Evolutionary conservation across 23 tunicate genomes (phyloP).

Genomic region (Ascidia mentula): DNA sequence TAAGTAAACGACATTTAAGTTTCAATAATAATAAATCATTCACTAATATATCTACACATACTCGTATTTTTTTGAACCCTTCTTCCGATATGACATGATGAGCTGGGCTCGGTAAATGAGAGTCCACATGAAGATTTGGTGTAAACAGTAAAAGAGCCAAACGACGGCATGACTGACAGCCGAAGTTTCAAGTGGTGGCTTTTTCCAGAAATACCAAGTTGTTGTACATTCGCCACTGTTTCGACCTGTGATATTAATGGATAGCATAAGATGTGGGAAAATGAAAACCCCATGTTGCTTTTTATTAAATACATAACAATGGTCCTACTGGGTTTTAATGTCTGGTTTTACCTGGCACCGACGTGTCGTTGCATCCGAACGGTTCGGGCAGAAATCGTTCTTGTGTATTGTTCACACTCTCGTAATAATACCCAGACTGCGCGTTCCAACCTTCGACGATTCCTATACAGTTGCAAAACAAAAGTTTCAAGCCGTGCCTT

Average conservation of each 20-base stretch:
- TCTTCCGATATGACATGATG: background rate
- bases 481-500: no score
- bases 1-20: background rate
- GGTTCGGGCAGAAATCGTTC: slow-evolving; percentile 80
- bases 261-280: no score
- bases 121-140: slow-evolving; percentile 59
- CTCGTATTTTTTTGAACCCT: background rate
- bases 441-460: slow-evolving; percentile 77
- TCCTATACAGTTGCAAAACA: slow-evolving; percentile 31
- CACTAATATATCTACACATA: no score
- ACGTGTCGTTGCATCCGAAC: slow-evolving; percentile 65
- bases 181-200: slow-evolving; percentile 41
- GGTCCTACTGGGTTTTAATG: no score
- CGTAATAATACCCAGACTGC: slow-evolving; percentile 69
- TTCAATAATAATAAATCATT: background rate
- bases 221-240: slow-evolving; percentile 44
- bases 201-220: slow-evolving; percentile 78
- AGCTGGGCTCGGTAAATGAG: slow-evolving; percentile 37
- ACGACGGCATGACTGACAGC: slow-evolving; percentile 33
- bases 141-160: slow-evolving; percentile 53
- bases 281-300: no score
- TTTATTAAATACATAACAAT: no score
- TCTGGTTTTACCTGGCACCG: slow-evolving; percentile 76
- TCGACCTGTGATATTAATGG: slow-evolving; percentile 65
- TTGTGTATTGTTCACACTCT: slow-evolving; percentile 28